Conservation (phyloP, 2,797 vertebrate species). For the Eidolon dupreanum region DNA sequence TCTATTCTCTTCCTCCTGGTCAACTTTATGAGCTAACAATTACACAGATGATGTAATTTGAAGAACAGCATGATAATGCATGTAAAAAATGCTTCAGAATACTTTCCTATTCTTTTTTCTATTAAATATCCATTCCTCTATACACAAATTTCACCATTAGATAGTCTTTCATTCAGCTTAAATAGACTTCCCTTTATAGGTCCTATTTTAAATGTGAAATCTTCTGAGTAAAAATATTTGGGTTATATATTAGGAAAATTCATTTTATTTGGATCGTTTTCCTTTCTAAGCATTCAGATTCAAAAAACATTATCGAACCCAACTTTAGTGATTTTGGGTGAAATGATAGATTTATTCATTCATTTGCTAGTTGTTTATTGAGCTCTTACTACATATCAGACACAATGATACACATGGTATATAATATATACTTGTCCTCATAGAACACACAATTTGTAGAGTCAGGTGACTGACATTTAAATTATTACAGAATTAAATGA, state of each 20-base stretch:
- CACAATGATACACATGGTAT: not conserved
- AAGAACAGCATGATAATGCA: conserved; percentile 19
- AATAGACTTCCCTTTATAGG: not conserved
- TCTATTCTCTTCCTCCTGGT: conserved; percentile 2
- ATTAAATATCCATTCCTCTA: not conserved
- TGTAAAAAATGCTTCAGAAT: conserved; percentile 26
- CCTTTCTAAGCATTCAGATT: not conserved
- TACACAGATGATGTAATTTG: conserved; percentile 19
- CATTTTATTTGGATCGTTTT: conserved; percentile 18
- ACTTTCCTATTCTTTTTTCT: not conserved
- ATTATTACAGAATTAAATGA: not conserved
- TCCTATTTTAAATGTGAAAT: not conserved
- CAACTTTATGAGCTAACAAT: conserved; percentile 12
- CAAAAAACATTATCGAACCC: not conserved
- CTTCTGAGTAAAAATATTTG: not conserved
- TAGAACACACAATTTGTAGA: not conserved
- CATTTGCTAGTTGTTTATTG: not conserved
- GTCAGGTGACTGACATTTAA: not conserved
- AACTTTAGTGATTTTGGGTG: not conserved
- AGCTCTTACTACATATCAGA: not conserved
- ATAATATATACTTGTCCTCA: not conserved
- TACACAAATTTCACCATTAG: not conserved
- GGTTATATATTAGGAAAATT: not conserved
- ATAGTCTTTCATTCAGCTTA: conserved; percentile 14
- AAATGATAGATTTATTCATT: not conserved